Conservation (phyloP, 2,113 vertebrate species). For the Xenotilapia caudafasciata region DNA sequence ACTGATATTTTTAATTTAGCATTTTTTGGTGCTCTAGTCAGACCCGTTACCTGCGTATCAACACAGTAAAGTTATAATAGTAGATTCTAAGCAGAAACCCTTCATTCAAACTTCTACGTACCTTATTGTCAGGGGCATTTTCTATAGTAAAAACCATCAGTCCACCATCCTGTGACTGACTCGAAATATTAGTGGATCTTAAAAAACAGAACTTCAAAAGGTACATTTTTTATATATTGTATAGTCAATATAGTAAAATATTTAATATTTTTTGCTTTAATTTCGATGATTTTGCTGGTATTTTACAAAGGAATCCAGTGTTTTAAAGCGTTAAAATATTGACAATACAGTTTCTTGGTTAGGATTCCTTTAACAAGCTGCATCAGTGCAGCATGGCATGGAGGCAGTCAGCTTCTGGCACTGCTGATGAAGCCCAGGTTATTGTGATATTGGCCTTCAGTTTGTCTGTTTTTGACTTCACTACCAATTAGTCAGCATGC, state of each 20-base stretch:
- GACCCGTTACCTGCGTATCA: not conserved
- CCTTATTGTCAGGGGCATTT: not conserved
- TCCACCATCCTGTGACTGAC: not conserved
- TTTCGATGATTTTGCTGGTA: not conserved
- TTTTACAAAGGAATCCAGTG: not conserved
- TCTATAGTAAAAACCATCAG: not conserved
- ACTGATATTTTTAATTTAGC: not conserved
- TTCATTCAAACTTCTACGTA: not conserved
- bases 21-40: rapidly evolving
- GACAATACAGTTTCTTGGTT: rapidly evolving
- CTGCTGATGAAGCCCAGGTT: not conserved
- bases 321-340: rapidly evolving
- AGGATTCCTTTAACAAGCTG: not conserved
- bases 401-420: not conserved
- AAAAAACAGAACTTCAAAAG: not conserved
- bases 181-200: not conserved
- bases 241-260: not conserved
- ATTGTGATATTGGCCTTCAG: not conserved
- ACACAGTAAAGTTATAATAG: not conserved
- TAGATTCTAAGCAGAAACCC: not conserved
- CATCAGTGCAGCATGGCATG: not conserved
- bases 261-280: rapidly evolving
- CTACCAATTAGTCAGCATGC: not conserved
- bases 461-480: not conserved
- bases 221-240: not conserved